These are phyloP conservation scores for Drosophila mayaguana DNA, from an alignment of 2,888 invertebrate genomes.

Conservation along the genomic window DNA sequence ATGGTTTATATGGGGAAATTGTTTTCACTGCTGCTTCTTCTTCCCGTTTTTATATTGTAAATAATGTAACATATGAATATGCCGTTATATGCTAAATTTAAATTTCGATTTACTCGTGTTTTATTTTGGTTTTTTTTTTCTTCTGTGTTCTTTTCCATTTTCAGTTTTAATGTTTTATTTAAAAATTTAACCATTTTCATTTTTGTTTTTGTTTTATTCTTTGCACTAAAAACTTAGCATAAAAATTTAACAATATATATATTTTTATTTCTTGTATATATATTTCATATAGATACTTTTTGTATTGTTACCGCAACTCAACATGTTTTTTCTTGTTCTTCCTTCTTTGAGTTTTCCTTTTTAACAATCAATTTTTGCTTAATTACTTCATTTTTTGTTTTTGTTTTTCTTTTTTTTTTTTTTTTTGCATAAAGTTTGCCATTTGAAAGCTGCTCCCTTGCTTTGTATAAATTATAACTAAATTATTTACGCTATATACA, in stretches of 20 bases:
- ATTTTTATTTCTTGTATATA: constrained; percentile 61
- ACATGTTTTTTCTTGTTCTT: constrained; percentile 37
- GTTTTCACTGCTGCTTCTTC: constrained; percentile 17
- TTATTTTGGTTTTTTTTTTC: constrained; percentile 19
- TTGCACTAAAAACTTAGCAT: constrained; percentile 81
- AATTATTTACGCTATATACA: constrained; percentile 52
- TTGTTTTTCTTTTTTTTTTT: background rate
- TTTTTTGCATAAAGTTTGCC: constrained; percentile 39
- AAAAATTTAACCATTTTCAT: constrained; percentile 72
- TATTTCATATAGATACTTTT: constrained; percentile 65
- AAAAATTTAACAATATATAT: constrained; percentile 77
- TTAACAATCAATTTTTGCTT: constrained; percentile 30
- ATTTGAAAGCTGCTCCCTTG: constrained; percentile 75
- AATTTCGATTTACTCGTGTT: constrained; percentile 63
- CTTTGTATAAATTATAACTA: constrained; percentile 75
- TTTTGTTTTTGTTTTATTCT: constrained; percentile 48
- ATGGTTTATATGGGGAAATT: constrained; percentile 42
- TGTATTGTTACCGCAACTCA: constrained; percentile 40
- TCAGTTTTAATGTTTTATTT: constrained; percentile 47
- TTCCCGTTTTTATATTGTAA: constrained; percentile 53
- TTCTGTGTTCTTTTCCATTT: background rate
- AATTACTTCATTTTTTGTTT: background rate
- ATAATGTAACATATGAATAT: constrained; percentile 76
- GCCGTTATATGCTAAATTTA: constrained; percentile 71
- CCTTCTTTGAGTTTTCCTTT: constrained; percentile 31